These are phyloP conservation scores for Drosophila tristis DNA, from an alignment of 1,140 invertebrate species.

Conservation along the genomic window DNA sequence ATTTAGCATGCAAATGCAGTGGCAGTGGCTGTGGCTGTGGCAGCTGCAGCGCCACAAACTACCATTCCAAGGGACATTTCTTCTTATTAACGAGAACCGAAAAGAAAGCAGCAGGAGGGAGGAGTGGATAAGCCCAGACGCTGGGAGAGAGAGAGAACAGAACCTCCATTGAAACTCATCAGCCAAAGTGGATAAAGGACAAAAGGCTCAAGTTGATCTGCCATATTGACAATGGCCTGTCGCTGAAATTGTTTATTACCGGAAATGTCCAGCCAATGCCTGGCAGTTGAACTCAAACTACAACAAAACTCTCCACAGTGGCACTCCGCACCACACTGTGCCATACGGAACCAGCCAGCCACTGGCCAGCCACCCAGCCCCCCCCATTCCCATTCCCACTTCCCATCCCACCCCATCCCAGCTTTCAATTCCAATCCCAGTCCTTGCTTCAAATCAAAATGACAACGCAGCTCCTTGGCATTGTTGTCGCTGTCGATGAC, in stretches of 20 bases:
- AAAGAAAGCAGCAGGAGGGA: slow-evolving; percentile 3
- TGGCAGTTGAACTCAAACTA: slow-evolving; percentile 49
- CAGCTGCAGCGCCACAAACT: slow-evolving; percentile 28
- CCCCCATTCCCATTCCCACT: no score
- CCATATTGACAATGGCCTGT: slow-evolving; percentile 62
- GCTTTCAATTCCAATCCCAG: neutral
- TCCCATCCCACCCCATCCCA: neutral
- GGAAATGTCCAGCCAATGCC: slow-evolving; percentile 67
- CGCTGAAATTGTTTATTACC: slow-evolving; percentile 56
- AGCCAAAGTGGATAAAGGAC: slow-evolving; percentile 20
- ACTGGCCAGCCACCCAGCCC: neutral
- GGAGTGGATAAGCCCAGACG: neutral
- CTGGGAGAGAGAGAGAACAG: neutral
- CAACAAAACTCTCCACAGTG: neutral
- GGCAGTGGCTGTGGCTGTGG: slow-evolving; percentile 8
- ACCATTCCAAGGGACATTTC: slow-evolving; percentile 42
- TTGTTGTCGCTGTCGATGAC: slow-evolving; percentile 58
- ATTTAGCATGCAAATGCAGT: slow-evolving; percentile 70
- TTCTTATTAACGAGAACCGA: slow-evolving; percentile 49
- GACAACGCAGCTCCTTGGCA: slow-evolving; percentile 59
- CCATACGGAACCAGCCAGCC: slow-evolving; percentile 1
- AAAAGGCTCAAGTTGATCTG: slow-evolving; percentile 63
- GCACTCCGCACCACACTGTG: neutral
- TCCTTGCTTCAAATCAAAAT: slow-evolving; percentile 63
- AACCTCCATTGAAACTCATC: neutral